Conservation (phyloP, 1,140 invertebrate genomes). For the Leptopilina boulardi region DNA sequence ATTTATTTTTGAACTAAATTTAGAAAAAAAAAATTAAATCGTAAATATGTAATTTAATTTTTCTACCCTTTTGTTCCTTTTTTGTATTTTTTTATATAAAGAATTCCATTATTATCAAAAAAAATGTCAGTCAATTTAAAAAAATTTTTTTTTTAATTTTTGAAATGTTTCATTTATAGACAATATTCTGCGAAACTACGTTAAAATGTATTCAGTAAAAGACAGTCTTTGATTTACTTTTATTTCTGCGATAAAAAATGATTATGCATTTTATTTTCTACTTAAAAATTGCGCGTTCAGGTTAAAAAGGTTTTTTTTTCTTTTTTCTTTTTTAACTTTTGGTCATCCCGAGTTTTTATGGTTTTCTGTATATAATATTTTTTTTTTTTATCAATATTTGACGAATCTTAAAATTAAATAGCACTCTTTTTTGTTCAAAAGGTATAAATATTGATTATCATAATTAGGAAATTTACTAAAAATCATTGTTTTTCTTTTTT, state of each 20-base stretch:
- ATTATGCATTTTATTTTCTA: not conserved
- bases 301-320: not conserved
- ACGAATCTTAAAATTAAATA: not conserved
- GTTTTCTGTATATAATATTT: not conserved
- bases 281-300: not conserved
- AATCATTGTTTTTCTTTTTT: too few species aligned
- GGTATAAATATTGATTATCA: too few species aligned
- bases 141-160: not conserved
- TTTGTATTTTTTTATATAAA: too few species aligned
- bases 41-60: too few species aligned
- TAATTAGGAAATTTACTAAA: too few species aligned
- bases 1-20: too few species aligned
- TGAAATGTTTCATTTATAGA: not conserved
- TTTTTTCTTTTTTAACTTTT: not conserved
- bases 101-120: too few species aligned
- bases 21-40: too few species aligned
- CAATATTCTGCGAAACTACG: not conserved
- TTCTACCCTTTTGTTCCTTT: too few species aligned
- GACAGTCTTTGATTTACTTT: constrained; percentile 7
- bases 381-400: not conserved
- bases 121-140: too few species aligned
- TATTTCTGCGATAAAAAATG: constrained; percentile 5
- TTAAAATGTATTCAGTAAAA: not conserved
- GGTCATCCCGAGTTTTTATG: not conserved
- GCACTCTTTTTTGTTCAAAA: not conserved